Base-by-base conservation (phyloP, 2,888 invertebrate species). In the Yponomeuta malinellus region DNA sequence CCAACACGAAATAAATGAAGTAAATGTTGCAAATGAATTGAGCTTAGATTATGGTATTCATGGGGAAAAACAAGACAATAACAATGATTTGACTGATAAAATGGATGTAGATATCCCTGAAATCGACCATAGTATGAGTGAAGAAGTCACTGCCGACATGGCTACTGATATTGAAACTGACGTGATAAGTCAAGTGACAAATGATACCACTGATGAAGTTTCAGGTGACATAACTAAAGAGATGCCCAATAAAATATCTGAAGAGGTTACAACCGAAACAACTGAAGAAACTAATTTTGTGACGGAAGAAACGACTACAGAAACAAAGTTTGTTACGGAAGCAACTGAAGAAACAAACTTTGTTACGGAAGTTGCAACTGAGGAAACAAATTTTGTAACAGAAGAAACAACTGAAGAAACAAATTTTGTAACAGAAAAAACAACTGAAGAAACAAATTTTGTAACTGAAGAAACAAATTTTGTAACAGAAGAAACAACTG, bases 71-170 rank as follows among this genome's bases (percentile, higher is more conserved):
- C 70, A 71, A 37, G 64, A 70, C 43, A 48, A 71, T 23, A 23
- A 48, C 9, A 72, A 71, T 15, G 71, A 71, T 52, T 79, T 79
- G 71, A 77, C 75, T 73, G 79, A 80, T 70, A 76, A 70, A 70
- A 71, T 72, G 31, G 74, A 73, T 63, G 73, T 76, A 70, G 76
- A 75, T 59, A 10, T 63, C 29, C n/a, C 48, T 68, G 33, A 65
- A 65, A 29, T 59, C 12, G 15, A 9, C 15, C 6, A 59, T 12
- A 70, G 10, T 63, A 23, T 66, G 43, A 29, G 15, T 48, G 70
- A 23, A n/a, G 37, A n/a, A 23, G 48, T 43, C 8, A 12, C 9
- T 23, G 2, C 10, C 15, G 31, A 43, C 9, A 69, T 12, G 23
- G 15, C 10, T 59, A 29, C 29, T 48, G 9, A 43, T 37, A 68